A percentile compares a stretch with the other conserved stretches of the same genome.
Conservation (phyloP, 2,797 vertebrate species). For the Monodelphis domestica region DNA sequence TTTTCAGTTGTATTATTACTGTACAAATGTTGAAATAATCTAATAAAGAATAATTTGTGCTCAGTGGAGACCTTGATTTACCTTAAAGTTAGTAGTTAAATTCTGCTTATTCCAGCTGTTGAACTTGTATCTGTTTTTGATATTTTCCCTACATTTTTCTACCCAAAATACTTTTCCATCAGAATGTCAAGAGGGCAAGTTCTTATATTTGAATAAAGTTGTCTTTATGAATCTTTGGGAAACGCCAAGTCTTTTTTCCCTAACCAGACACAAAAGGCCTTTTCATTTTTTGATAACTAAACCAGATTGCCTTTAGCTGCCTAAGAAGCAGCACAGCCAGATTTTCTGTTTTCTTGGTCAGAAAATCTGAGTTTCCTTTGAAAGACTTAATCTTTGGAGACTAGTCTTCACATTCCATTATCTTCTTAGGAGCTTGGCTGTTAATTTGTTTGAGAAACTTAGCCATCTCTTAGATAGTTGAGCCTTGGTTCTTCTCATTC, state of each 20-base stretch:
- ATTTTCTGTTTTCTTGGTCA: not conserved
- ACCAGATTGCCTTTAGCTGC: not conserved
- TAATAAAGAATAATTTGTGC: not conserved
- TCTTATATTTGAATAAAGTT: slow-evolving; percentile 40
- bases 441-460: not conserved
- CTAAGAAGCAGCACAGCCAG: not conserved
- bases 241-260: slow-evolving; percentile 37
- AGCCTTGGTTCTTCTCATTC: not conserved
- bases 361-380: not conserved
- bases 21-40: not conserved
- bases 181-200: not conserved
- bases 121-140: slow-evolving; percentile 67
- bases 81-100: slow-evolving; percentile 13
- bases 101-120: not conserved
- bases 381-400: not conserved
- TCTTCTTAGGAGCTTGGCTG: not conserved
- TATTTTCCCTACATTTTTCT: slow-evolving; percentile 62
- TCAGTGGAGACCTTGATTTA: not conserved
- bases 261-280: slow-evolving; percentile 3
- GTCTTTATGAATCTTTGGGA: slow-evolving; percentile 31
- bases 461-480: not conserved
- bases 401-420: not conserved
- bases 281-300: slow-evolving; percentile 41
- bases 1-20: not conserved
- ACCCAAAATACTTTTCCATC: slow-evolving; percentile 62